Evolutionary conservation across 1,140 invertebrate species (phyloP), one percentile per base, ranked within the genome.

Genomic region (Marisa cornuarietis): DNA sequence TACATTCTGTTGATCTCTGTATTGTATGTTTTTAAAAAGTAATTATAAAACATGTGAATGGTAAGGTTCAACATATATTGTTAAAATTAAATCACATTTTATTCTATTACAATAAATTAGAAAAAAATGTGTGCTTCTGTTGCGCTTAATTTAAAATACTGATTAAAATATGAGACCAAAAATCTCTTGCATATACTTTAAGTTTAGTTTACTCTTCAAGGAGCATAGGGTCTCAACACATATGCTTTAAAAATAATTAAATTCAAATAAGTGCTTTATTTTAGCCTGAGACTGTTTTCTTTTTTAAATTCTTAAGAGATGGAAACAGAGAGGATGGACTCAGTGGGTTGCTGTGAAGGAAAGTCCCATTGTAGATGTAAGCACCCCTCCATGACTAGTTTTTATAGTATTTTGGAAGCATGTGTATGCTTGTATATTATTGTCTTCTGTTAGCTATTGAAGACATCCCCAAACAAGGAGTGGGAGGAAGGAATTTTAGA

Each of bases 61-160:
- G n/a, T n/a, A n/a, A n/a, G n/a, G n/a, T n/a, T n/a, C n/a, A n/a
- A n/a, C n/a, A n/a, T n/a, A n/a, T n/a, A n/a, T n/a, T n/a, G n/a
- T n/a, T n/a, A n/a, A n/a, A n/a, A n/a, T n/a, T n/a, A n/a, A n/a
- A n/a, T n/a, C n/a, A 54, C 14, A 9, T 58, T 58, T 42, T 58
- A 14, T 58, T 58, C 54, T 58, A 14, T 58, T 58, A 1, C 16
- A 58, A 18, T 58, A 58, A 11, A 58, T 58, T 18, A 6, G 8
- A 14, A 18, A 58, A 91, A 81, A 95, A 93, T 0, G 95, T 97
- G 88, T 98, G 96, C 85, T 95, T 95, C 85, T 96, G 16, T 9
- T 24, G 65, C 3, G 11, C n/a, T 20, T 10, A 10, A 4, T 54
- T 51, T 10, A 71, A 4, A 31, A 26, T 9, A 18, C 20, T 49